A percentile compares a stretch with the other conserved stretches of the same genome.
Evolutionary conservation across 2,113 vertebrate species (phyloP).

Genomic region (Esox niger): DNA sequence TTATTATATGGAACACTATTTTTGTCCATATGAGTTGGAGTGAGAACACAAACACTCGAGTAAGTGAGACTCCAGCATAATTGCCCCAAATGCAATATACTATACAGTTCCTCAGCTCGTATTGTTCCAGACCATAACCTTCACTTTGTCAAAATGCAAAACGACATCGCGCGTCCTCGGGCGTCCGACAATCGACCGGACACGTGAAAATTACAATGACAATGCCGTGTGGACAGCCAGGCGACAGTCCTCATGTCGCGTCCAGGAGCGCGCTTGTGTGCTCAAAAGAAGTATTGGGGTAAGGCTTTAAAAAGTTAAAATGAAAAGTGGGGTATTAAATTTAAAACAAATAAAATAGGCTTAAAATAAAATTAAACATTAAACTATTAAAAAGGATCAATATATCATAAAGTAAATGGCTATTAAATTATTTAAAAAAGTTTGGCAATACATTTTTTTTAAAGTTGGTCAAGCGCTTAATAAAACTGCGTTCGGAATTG

Average conservation of each 20-base stretch:
- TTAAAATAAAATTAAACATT: not conserved
- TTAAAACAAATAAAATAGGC: not conserved
- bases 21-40: conserved; percentile 10
- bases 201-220: conserved; percentile 58
- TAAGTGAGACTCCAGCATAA: not conserved
- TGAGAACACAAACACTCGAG: not conserved
- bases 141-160: conserved; percentile 28
- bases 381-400: not conserved
- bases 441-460: no score
- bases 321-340: not conserved
- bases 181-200: conserved; percentile 28
- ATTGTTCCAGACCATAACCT: conserved; percentile 18
- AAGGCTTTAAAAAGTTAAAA: not conserved
- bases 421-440: not conserved
- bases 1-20: conserved; percentile 20
- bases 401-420: no score
- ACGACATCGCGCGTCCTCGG: conserved; percentile 15
- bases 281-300: conserved; percentile 5
- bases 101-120: not conserved
- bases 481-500: not conserved
- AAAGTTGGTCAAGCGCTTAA: not conserved
- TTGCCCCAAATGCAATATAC: conserved; percentile 16
- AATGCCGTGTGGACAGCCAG: conserved; percentile 54
- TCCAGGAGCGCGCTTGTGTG: conserved; percentile 19
- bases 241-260: conserved; percentile 50